Base-by-base conservation (phyloP, 2,113 vertebrate species). In the Vidua macroura region DNA sequence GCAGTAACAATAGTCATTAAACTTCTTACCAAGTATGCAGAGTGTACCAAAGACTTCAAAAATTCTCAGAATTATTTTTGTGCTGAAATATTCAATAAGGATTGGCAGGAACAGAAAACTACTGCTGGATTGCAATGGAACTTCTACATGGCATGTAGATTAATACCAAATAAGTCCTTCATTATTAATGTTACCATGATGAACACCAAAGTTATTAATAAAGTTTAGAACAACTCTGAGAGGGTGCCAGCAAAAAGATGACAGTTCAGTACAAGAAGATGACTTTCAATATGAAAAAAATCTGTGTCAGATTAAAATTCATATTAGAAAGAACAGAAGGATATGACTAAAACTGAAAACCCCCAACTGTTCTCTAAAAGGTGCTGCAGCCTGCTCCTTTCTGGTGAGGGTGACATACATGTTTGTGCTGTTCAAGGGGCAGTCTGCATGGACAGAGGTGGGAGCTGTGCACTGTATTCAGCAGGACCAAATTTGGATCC, bases 1-100 rank as follows among this genome's bases (percentile, higher is more conserved):
- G 11, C 74, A 91, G 24, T 56, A 92, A 56, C 46, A 87, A 21
- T 55, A 58, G 31, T 70, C 35, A 39, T 74, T 52, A 58, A 64
- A 81, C 23, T 69, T 92, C 43, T 66, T 58, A 83, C 31, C 18
- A 55, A 63, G 21, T 60, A 35, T 44, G 20, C 48, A 79, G 79
- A 52, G 31, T 56, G 51, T 81, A 67, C 49, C 51, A 60, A 88
- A 67, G 69, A 31, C 59, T 79, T 85, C 39, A 60, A 20, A 22
- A 90, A 70, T 90, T 95, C 81, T 76, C 43, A 80, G 91, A 76
- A 92, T 74, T 31, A 39, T 67, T 93, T 92, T 84, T 95, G 73
- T 90, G 14, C 22, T 92, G 92, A 76, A 85, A 93, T 81, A 91
- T 94, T 91, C 77, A 83, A 44, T 80, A 56, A 86, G 83, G 92